Conservation (phyloP, 2,888 invertebrate genomes). For the Patella pellucida region DNA sequence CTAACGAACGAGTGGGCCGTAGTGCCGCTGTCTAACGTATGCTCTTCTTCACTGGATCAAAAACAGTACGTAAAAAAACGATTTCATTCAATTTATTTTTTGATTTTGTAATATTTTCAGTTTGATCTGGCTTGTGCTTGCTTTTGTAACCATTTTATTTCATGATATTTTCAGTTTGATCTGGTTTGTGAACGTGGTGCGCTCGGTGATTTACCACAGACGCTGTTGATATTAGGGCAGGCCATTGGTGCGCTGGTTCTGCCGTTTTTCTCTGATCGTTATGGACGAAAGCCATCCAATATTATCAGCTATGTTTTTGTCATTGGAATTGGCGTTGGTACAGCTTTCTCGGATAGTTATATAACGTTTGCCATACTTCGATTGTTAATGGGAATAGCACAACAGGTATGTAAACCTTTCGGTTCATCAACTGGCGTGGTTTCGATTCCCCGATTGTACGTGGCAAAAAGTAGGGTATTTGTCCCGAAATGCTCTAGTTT, state of each 20-base stretch:
- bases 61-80: no score
- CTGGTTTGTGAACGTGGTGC: constrained; percentile 16
- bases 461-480: no score
- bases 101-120: no score
- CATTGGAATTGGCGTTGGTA: constrained; percentile 4
- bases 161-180: constrained; percentile 11
- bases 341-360: constrained; percentile 10
- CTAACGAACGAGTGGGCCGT: no score
- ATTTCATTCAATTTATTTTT: no score
- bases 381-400: constrained; percentile 11
- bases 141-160: no score
- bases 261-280: constrained; percentile 18
- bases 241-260: constrained; percentile 14
- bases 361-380: constrained; percentile 13
- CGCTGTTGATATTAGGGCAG: constrained; percentile 15
- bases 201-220: constrained; percentile 12
- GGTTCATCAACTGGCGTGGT: no score
- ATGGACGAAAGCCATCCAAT: constrained; percentile 12
- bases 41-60: no score
- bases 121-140: no score
- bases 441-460: no score
- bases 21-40: no score
- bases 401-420: constrained; percentile 11
- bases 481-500: no score
- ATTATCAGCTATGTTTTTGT: background rate